A percentile compares a stretch with the other conserved stretches of the same genome.
Evolutionary conservation across 2,113 vertebrate species (phyloP).

Genomic region (Hystrix brachyura): DNA sequence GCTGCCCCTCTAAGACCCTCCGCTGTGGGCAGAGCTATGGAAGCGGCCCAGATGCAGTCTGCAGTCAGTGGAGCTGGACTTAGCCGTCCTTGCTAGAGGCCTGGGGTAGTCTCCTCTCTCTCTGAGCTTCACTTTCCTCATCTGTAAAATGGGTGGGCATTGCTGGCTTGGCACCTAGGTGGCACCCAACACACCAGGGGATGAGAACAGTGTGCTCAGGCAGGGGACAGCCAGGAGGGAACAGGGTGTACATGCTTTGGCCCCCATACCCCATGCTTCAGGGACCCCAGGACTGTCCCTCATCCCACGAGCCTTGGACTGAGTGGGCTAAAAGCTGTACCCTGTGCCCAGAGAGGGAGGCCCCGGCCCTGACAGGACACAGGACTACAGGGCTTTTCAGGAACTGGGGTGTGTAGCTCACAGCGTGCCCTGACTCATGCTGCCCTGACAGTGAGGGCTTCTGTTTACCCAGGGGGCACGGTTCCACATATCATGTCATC

Average conservation of each 20-base stretch:
- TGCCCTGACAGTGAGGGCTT: neutral
- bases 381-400: neutral
- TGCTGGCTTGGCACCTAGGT: neutral
- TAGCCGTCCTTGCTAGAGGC: neutral
- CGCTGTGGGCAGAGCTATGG: neutral
- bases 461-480: no score
- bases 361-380: neutral
- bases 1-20: neutral
- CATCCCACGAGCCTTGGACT: no score
- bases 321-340: neutral
- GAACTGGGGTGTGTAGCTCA: neutral
- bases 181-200: neutral
- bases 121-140: neutral
- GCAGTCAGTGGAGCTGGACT: neutral
- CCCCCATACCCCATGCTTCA: accelerated
- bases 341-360: neutral
- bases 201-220: neutral
- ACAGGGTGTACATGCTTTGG: neutral
- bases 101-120: neutral
- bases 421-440: neutral
- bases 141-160: neutral
- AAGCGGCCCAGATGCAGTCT: neutral
- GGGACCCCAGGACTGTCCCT: neutral
- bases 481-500: neutral
- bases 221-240: neutral